Base-by-base conservation (phyloP, 2,113 vertebrate species). In the Anguilla japonica region DNA sequence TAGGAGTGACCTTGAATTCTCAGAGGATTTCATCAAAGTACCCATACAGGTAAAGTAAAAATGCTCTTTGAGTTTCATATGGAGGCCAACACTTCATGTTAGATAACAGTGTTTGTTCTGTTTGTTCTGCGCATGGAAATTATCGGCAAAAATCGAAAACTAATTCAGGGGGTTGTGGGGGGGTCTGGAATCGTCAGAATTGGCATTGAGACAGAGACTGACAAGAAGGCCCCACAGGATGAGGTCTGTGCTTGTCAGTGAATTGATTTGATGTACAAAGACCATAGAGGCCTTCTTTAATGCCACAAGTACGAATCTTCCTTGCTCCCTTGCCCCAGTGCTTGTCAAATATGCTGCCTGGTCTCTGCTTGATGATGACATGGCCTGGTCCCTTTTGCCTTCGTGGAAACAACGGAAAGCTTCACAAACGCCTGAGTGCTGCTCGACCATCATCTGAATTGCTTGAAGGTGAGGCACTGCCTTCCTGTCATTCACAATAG, bases 91-190 rank as follows among this genome's bases (percentile, higher is more conserved):
- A 20, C 4, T 34, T 13, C 41, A 39, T n/a, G 20, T n/a, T n/a
- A 71, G 6, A 71, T 5, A 71, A 4, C 63, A n/a, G 20, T n/a
- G 63, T n/a, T 6, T 86, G 43, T 71, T 34, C 83, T n/a, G 63
- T n/a, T 6, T 86, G 43, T 71, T 34, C 83, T 89, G 85, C 86
- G 26, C 85, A 99, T 98, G 98, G 88, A 99, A 99, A 94, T 99
- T 89, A 99, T 99, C 89, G 98, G 98, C 90, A 99, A 99, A 96
- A 99, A 98, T 88, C 98, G 98, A 87, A 99, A 99, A 92, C 96
- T 99, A 91, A 99, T 99, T 95, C 98, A 99, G 91, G 98, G 99
- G 88, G 98, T 99, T 91, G 98, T 99, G 86, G 98, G 99, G 93
- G 99, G 99, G 92, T 99, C 98, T 7, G 98, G 98, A 43, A 98